These are phyloP conservation scores for Dryoscopus gambensis DNA, from an alignment of 2,113 vertebrate species.

Conservation along the genomic window DNA sequence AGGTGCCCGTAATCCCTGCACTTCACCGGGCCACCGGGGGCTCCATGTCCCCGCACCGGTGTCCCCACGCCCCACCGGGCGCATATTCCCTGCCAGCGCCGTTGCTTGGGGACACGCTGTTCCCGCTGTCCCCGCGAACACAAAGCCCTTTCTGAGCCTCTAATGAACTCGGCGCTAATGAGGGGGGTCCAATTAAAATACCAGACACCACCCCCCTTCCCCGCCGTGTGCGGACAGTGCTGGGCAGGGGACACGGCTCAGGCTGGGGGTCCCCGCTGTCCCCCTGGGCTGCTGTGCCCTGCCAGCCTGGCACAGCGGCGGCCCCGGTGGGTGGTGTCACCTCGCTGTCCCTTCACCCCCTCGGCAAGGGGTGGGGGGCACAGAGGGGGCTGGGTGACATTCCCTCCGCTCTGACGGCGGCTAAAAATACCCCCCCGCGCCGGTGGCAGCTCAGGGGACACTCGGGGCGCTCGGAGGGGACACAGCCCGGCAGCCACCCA, in stretches of 20 bases:
- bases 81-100: not conserved
- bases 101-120: not conserved
- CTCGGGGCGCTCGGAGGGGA: not conserved
- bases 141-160: constrained; percentile 2
- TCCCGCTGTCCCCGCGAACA: not conserved
- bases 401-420: not conserved
- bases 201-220: not conserved
- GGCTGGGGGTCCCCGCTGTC: not conserved
- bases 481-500: not conserved
- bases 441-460: not conserved
- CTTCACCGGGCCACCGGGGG: not conserved
- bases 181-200: constrained; percentile 31
- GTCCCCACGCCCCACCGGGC: not conserved
- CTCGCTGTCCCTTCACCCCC: not conserved
- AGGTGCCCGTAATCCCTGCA: not conserved
- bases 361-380: not conserved
- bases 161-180: constrained; percentile 24
- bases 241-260: not conserved
- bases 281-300: not conserved
- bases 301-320: not conserved
- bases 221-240: not conserved
- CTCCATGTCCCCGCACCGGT: not conserved
- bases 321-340: not conserved
- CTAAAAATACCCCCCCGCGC: not conserved
- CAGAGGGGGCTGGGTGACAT: not conserved